Evolutionary conservation across 2,888 invertebrate genomes (phyloP), one percentile per base, ranked within the genome.

Genomic region (Therioaphis trifolii): DNA sequence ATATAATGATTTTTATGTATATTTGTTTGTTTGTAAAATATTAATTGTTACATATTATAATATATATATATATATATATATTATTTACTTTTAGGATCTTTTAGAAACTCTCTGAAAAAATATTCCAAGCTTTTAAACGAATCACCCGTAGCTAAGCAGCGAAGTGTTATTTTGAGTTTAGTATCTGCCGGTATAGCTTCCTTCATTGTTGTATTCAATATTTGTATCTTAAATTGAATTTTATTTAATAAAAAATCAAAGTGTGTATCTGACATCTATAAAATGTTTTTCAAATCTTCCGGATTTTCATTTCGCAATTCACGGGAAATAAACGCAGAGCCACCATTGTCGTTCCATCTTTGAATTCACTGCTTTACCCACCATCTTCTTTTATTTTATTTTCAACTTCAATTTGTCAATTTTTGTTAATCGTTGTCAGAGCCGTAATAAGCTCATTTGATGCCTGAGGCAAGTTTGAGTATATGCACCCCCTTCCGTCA

Each of bases 361-460:
- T 72, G 29, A 74, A 52, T 74, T 52, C 72, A 74, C 4, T 74
- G 35, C 29, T n/a, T 52, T 35, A 74, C 72, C 49, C 55, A 74
- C 72, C 72, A 74, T 74, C 52, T 74, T 2, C 72, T 74, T 72
- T 72, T 71, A n/a, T 46, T 15, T 71, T 71, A 46, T 71, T 71
- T 71, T 71, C 55, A 52, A 74, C 72, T 55, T 72, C 4, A 12
- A 72, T 55, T 4, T 55, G 4, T 74, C 72, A 52, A 2, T 74
- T 74, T 74, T 52, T 74, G 71, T 71, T 71, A 74, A 74, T 52
- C 52, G n/a, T n/a, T n/a, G n/a, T n/a, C n/a, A n/a, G n/a, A n/a
- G n/a, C n/a, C n/a, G n/a, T n/a, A n/a, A n/a, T n/a, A n/a, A n/a
- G n/a, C n/a, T n/a, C n/a, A n/a, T n/a, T n/a, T n/a, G n/a, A n/a